Evolutionary conservation across 23 tunicate genomes (phyloP).

Genomic region (Styela clava): DNA sequence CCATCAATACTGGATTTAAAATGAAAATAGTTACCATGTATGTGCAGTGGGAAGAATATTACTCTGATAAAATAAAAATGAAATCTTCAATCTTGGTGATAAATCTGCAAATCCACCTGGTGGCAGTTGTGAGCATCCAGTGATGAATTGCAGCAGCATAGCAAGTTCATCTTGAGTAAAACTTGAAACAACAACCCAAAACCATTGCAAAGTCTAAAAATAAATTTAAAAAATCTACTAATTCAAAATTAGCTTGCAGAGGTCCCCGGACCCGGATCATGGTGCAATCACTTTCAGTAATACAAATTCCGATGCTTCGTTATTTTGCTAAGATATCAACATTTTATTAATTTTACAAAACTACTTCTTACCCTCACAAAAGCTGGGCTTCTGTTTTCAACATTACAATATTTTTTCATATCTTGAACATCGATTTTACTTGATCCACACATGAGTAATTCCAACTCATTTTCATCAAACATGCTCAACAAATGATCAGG

Average conservation of each 20-base stretch:
- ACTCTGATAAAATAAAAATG: slow-evolving; percentile 16
- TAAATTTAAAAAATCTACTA: not conserved
- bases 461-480: slow-evolving; percentile 91
- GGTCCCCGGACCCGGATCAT: not conserved
- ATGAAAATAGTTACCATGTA: slow-evolving; percentile 62
- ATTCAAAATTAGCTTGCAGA: not conserved
- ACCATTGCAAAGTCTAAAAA: slow-evolving; percentile 64
- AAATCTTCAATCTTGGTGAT: slow-evolving; percentile 63
- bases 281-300: not conserved
- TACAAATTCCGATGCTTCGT: too few species aligned
- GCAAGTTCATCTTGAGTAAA: slow-evolving; percentile 89
- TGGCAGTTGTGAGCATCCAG: slow-evolving; percentile 96
- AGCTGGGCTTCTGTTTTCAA: slow-evolving; percentile 2
- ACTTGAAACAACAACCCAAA: slow-evolving; percentile 79
- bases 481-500: slow-evolving; percentile 71
- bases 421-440: slow-evolving; percentile 63
- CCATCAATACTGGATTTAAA: too few species aligned
- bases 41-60: slow-evolving; percentile 79
- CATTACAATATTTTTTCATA: slow-evolving; percentile 39
- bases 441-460: slow-evolving; percentile 85
- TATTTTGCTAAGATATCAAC: not conserved
- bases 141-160: slow-evolving; percentile 78
- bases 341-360: too few species aligned
- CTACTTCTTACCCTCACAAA: slow-evolving; percentile 16
- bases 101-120: slow-evolving; percentile 84